Evolutionary conservation across 2,888 invertebrate species (phyloP).

Genomic region (Chloroclysta siterata): DNA sequence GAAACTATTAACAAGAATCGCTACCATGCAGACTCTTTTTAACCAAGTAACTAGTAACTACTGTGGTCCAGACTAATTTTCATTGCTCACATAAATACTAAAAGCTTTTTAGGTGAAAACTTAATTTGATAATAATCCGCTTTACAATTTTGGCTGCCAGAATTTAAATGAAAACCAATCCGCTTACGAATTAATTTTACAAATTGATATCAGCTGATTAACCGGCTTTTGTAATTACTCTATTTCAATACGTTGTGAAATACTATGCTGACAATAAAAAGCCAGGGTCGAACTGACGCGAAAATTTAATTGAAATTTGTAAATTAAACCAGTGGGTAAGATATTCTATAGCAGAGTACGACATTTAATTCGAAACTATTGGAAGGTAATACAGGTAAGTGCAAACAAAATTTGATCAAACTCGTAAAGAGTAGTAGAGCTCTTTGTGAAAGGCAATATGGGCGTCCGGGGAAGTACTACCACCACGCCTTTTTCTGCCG

Average conservation of each 20-base stretch:
- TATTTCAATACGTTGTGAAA: conserved; percentile 36
- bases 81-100: not conserved
- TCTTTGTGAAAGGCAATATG: no score
- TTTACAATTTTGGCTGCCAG: conserved; percentile 2
- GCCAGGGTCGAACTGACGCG: not conserved
- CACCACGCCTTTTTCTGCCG: no score
- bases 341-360: no score
- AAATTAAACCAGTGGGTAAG: conserved; percentile 18
- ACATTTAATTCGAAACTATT: no score
- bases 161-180: conserved; percentile 22
- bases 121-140: conserved; percentile 6
- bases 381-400: no score
- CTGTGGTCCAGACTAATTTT: not conserved
- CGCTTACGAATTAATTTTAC: conserved; percentile 24
- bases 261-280: not conserved
- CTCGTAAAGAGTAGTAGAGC: no score
- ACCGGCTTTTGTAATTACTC: conserved; percentile 20
- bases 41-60: no score
- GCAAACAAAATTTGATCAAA: no score
- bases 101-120: not conserved
- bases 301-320: not conserved
- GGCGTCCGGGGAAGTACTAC: no score
- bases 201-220: conserved; percentile 23
- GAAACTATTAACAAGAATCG: no score
- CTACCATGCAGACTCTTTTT: no score